Conservation (phyloP, 2,113 vertebrate genomes). For the Psophia crepitans region DNA sequence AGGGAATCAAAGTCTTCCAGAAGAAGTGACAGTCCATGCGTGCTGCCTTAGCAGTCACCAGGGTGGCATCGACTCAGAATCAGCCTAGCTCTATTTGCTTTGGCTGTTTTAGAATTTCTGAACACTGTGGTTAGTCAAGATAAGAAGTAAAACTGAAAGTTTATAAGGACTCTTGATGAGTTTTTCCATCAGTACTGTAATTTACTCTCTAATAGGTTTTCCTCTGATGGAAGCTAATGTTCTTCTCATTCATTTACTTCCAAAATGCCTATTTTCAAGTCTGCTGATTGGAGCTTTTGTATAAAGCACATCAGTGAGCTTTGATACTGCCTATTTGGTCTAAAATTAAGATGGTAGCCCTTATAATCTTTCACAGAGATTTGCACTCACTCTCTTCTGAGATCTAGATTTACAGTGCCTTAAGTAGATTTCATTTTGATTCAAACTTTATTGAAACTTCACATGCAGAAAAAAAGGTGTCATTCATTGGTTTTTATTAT, state of each 20-base stretch:
- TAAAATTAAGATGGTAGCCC: not conserved
- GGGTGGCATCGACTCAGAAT: not conserved
- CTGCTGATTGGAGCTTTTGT: not conserved
- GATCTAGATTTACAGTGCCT: not conserved
- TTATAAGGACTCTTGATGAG: not conserved
- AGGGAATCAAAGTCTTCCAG: not conserved
- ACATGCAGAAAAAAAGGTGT: not conserved
- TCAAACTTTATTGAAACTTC: not conserved
- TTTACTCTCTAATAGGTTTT: not conserved
- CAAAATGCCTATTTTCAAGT: not conserved
- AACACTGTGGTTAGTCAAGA: not conserved
- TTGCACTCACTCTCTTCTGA: not conserved
- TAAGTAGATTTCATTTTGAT: not conserved
- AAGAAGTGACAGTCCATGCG: not conserved
- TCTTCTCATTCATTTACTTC: not conserved
- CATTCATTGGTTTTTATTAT: not conserved
- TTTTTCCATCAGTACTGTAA: not conserved
- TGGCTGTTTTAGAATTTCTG: not conserved
- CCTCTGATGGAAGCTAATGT: not conserved
- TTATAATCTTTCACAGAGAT: not conserved
- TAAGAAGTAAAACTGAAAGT: not conserved
- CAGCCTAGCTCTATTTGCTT: not conserved
- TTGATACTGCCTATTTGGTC: not conserved
- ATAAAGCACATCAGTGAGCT: not conserved
- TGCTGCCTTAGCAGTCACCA: not conserved